These are phyloP conservation scores for Girardinichthys multiradiatus DNA, from an alignment of 2,113 vertebrate species.

Conservation along the genomic window DNA sequence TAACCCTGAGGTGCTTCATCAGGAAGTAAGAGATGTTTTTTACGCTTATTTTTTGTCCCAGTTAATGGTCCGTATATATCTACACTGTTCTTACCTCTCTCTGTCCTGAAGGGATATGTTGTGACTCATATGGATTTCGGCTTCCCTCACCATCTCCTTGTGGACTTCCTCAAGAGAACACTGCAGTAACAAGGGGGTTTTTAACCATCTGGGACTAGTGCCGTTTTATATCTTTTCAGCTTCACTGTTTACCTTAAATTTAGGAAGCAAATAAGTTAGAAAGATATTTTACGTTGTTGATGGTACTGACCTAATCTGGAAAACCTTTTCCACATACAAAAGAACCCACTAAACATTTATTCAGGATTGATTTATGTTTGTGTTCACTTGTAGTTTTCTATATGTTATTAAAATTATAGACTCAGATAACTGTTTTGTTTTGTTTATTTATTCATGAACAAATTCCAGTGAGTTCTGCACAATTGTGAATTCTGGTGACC, in stretches of 20 bases:
- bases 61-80: neutral
- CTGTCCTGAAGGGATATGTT: conserved; percentile 77
- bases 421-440: neutral
- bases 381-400: neutral
- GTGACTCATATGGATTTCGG: conserved; percentile 86
- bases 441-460: neutral
- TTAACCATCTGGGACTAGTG: neutral
- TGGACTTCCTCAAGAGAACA: conserved; percentile 81
- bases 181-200: conserved; percentile 56
- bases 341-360: neutral
- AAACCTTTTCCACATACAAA: neutral
- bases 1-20: conserved; percentile 81
- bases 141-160: conserved; percentile 85
- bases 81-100: neutral
- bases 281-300: neutral
- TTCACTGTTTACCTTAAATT: neutral
- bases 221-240: neutral
- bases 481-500: neutral
- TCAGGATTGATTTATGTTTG: neutral
- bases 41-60: too few species aligned
- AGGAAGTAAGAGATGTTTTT: conserved; percentile 69
- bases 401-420: neutral
- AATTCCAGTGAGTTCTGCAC: neutral
- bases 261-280: too few species aligned
- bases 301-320: neutral